Evolutionary conservation across 2,797 vertebrate genomes (phyloP).

Genomic region (Melanotaenia trifasciata): DNA sequence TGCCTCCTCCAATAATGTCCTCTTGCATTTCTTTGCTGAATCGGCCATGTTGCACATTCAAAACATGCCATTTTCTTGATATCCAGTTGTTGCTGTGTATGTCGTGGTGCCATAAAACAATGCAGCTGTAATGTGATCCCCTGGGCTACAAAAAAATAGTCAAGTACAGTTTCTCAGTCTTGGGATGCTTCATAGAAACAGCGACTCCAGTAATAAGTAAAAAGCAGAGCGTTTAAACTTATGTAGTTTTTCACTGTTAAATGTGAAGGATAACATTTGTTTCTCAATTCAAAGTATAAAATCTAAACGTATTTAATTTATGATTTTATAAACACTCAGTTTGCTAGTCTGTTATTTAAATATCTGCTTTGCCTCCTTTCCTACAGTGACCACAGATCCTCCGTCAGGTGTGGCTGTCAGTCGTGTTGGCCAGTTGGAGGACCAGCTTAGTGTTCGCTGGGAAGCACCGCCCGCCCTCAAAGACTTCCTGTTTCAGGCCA

Average conservation of each 20-base stretch:
- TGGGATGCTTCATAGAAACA: not conserved
- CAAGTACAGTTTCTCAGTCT: not conserved
- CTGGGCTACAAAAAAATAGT: not conserved
- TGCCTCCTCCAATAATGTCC: not conserved
- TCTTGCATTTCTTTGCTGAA: not conserved
- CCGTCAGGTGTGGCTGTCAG: constrained; percentile 91
- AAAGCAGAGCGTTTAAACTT: too few relatives aligned
- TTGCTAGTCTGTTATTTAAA: not conserved
- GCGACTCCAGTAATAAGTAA: not conserved
- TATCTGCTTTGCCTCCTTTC: constrained; percentile 5
- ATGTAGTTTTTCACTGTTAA: not conserved
- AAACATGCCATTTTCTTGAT: not conserved
- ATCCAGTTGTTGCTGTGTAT: not conserved
- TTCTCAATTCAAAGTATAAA: not conserved
- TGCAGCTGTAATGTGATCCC: not conserved
- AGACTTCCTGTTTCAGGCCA: constrained; percentile 97
- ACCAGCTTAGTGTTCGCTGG: constrained; percentile 96
- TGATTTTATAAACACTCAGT: not conserved
- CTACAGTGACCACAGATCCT: constrained; percentile 93
- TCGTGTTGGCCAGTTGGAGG: constrained; percentile 92
- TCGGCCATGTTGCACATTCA: not conserved
- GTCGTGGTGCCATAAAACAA: not conserved
- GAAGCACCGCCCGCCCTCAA: constrained; percentile 92
- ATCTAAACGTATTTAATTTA: not conserved
- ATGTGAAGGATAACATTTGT: not conserved